Evolutionary conservation across 2,113 vertebrate species (phyloP), one percentile per base, ranked within the genome.

Genomic region (Chionis minor): DNA sequence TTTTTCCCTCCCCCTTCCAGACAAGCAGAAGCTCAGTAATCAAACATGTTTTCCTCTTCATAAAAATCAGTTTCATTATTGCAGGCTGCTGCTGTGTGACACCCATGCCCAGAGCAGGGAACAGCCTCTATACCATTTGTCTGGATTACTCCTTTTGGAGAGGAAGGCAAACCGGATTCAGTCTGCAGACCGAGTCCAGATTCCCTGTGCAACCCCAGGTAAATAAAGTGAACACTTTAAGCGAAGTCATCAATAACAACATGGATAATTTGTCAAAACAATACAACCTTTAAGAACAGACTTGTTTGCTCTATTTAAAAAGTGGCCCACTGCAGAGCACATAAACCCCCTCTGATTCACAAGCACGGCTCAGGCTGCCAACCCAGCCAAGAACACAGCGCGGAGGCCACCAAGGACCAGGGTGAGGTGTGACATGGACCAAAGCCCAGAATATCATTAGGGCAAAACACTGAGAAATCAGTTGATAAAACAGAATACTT

Each of bases 1-100:
- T 18, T 7, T 8, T 0, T 4, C 4, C 9, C 7, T 3, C 10
- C 5, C 27, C 6, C 17, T 18, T 63, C 33, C 35, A 69, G 22
- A 42, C 55, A 66, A 40, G 67, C 22, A 47, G 59, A 71, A 26
- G 18, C 19, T 86, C 73, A 69, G 52, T 6, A 67, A 91, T 28
- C 67, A 83, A 78, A 79, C 6, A 14, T 14, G 11, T 8, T 89
- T 51, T 80, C 30, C 9, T 80, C 3, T 2, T n/a, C 49, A 35
- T 70, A 67, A 92, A 85, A 67, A 82, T 17, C 5, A 3, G 26
- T 47, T 44, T n/a, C 51, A 89, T 70, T 55, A 18, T 6, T 52
- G 32, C 45, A 81, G 59, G 47, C 47, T n/a, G 86, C n/a, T 70
- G 54, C 67, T 33, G 61, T 4, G 15, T 30, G 44, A 86, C 30